These are phyloP conservation scores for Leuctra nigra DNA, from an alignment of 2,888 invertebrate genomes.

Conservation along the genomic window DNA sequence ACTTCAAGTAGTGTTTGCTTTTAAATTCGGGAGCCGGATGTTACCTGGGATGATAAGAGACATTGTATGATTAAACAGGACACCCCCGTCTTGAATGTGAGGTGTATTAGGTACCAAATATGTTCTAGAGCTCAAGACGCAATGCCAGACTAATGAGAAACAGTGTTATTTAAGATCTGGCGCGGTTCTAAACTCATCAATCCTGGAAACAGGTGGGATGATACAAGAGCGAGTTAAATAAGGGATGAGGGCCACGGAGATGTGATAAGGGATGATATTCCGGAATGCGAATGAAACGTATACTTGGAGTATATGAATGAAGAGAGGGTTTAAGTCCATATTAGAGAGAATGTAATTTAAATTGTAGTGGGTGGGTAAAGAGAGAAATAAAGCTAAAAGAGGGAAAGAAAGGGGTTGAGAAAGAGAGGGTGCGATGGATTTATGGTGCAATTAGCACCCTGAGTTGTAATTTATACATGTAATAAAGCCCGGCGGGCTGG, in stretches of 20 bases:
- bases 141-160: too few relatives aligned
- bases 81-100: too few relatives aligned
- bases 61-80: too few relatives aligned
- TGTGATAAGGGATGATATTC: not conserved
- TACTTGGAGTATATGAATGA: constrained; percentile 13
- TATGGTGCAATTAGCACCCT: constrained; percentile 32
- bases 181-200: too few relatives aligned
- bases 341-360: constrained; percentile 19
- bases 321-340: constrained; percentile 18
- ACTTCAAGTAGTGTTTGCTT: too few relatives aligned
- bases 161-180: too few relatives aligned
- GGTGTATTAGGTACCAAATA: too few relatives aligned
- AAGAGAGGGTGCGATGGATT: constrained; percentile 28
- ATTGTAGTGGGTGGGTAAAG: constrained; percentile 8
- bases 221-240: too few relatives aligned
- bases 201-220: constrained; percentile 19
- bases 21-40: too few relatives aligned
- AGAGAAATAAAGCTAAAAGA: constrained; percentile 25
- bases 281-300: constrained; percentile 13
- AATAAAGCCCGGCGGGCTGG: constrained; percentile 28
- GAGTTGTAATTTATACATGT: constrained; percentile 32
- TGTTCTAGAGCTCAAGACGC: too few relatives aligned
- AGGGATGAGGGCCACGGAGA: too few relatives aligned
- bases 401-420: constrained; percentile 22
- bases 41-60: too few relatives aligned